Percentiles rank a stretch among this genome's conserved stretches.
Conservation (phyloP, 2,113 vertebrate genomes). For the Elaphurus davidianus region DNA sequence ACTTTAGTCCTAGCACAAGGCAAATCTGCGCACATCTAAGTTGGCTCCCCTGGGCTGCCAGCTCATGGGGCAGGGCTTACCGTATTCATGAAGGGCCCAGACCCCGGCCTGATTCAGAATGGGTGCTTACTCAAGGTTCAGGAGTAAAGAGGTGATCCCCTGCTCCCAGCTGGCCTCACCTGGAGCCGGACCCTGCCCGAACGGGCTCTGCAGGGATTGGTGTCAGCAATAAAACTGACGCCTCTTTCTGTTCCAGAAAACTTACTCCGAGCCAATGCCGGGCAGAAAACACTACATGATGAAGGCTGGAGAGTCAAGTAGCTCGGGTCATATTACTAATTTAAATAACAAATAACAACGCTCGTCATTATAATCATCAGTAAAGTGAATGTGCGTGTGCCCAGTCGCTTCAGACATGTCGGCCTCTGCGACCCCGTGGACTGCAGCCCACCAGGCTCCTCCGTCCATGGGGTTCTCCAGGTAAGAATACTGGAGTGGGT, state of each 20-base stretch:
- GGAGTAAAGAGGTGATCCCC: neutral
- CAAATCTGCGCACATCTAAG: neutral
- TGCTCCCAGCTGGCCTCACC: neutral
- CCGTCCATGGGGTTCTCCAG: neutral
- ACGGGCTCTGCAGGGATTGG: neutral
- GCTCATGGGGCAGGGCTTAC: neutral
- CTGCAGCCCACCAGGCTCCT: neutral
- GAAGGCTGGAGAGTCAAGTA: neutral
- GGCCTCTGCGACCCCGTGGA: neutral
- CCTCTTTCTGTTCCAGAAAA: neutral
- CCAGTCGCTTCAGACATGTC: neutral
- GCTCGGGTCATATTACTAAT: fast-evolving
- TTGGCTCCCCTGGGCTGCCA: neutral
- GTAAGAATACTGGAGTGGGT: neutral
- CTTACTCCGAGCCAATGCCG: neutral
- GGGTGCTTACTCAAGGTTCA: neutral
- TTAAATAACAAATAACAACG: no score
- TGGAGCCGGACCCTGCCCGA: neutral
- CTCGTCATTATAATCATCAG: neutral
- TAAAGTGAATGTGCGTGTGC: fast-evolving
- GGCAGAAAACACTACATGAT: neutral
- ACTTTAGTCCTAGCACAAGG: neutral
- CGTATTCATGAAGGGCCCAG: neutral
- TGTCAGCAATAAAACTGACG: neutral
- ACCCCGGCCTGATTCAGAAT: neutral